Percentiles rank a stretch among this genome's conserved stretches.
Evolutionary conservation across 2,113 vertebrate genomes (phyloP).

Genomic region (Bos taurus): ARS-UCD2.0 NC_037347.1:14786501-14787000

Average conservation of each 20-base stretch:
- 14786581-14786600: not conserved
- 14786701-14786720: not conserved
- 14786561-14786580: not conserved
- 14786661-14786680: slow-evolving; percentile 1
- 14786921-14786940: not conserved
- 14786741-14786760: not conserved
- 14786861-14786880: not conserved
- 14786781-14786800: not conserved
- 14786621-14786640: not conserved
- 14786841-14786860: not conserved
- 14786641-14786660: slow-evolving; percentile 24
- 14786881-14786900: not conserved
- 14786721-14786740: not conserved
- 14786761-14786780: slow-evolving; percentile 10
- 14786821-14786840: not conserved
- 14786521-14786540: not conserved
- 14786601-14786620: not conserved
- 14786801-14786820: not conserved
- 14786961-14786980: not conserved
- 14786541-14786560: not conserved
- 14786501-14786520: not conserved
- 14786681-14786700: not conserved
- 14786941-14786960: not conserved
- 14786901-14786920: not conserved
- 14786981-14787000: not conserved